Evolutionary conservation across 64 coral and sea anemone species (phyloP).

Genomic region (Porites lutea): DNA sequence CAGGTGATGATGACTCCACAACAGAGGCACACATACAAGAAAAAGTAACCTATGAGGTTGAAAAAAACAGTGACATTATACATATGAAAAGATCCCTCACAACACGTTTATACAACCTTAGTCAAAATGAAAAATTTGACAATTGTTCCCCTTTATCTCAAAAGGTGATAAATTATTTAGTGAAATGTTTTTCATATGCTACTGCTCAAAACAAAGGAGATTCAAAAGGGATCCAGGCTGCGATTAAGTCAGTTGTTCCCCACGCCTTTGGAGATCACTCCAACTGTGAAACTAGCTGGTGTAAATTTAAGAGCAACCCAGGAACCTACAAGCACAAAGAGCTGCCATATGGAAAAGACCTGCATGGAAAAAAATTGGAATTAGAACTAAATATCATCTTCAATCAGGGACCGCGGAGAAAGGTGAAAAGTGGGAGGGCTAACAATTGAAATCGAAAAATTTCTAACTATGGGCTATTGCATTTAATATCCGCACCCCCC

Average conservation of each 20-base stretch:
- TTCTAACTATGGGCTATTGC: too few relatives aligned
- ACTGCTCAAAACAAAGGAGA: conserved; percentile 68
- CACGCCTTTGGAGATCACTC: conserved; percentile 65
- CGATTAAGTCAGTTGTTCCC: conserved; percentile 28
- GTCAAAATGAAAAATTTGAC: conserved; percentile 8
- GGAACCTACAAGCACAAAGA: conserved; percentile 24
- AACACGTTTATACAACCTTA: conserved; percentile 49
- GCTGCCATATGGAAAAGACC: conserved; percentile 57
- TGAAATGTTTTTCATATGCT: conserved; percentile 50
- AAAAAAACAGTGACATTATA: background rate
- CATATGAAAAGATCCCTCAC: conserved; percentile 52
- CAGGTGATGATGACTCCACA: conserved; percentile 23
- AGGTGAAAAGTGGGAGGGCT: too few relatives aligned
- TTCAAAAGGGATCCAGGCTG: background rate
- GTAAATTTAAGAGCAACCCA: conserved; percentile 12
- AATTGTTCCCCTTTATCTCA: conserved; percentile 32
- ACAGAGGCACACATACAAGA: background rate
- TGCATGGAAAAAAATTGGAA: conserved; percentile 30
- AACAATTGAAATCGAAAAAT: too few relatives aligned
- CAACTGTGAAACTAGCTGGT: conserved; percentile 51
- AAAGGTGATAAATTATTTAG: conserved; percentile 53
- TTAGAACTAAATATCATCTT: background rate
- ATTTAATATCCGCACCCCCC: too few relatives aligned
- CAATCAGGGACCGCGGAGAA: too few relatives aligned
- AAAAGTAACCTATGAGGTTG: conserved; percentile 24